A percentile compares a stretch with the other conserved stretches of the same genome.
phyloP scores from a whole-genome alignment of 2,888 invertebrate genomes.

The Timandra comae region DNA sequence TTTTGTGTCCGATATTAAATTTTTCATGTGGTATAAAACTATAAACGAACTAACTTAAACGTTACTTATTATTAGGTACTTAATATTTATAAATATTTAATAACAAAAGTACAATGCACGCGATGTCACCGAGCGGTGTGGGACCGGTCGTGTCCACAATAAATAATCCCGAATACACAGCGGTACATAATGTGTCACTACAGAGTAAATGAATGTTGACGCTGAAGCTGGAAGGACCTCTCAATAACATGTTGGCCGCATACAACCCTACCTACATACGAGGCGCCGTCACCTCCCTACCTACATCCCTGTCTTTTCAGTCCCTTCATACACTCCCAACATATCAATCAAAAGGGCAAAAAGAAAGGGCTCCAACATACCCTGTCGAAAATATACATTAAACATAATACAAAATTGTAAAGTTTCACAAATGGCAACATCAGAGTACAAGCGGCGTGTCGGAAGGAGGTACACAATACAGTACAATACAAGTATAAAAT shows the following conservation, averaged over 20 bases:
- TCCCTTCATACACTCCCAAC: conserved; percentile 46
- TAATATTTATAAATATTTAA: conserved; percentile 33
- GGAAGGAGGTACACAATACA: conserved; percentile 23
- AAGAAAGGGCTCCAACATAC: conserved; percentile 45
- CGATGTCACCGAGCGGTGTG: conserved; percentile 4
- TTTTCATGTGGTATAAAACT: conserved; percentile 30
- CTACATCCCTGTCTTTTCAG: conserved; percentile 69
- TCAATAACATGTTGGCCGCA: conserved; percentile 54
- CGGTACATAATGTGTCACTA: too few relatives aligned
- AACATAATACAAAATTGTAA: conserved; percentile 31
- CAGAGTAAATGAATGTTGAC: too few relatives aligned
- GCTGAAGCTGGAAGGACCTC: conserved; percentile 26
- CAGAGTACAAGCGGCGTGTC: conserved; percentile 45
- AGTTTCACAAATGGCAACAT: conserved; percentile 50
- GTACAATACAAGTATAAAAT: conserved; percentile 15
- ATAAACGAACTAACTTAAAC: conserved; percentile 30
- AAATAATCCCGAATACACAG: too few relatives aligned
- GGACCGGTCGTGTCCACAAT: too few relatives aligned
- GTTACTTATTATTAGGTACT: conserved; percentile 34
- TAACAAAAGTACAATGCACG: conserved; percentile 43
- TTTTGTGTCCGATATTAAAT: conserved; percentile 34
- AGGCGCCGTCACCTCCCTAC: conserved; percentile 48
- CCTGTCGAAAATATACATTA: conserved; percentile 53
- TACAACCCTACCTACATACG: conserved; percentile 62
- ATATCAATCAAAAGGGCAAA: conserved; percentile 52